phyloP scores from a whole-genome alignment of 2,113 vertebrate species.

The Gambusia affinis region DNA sequence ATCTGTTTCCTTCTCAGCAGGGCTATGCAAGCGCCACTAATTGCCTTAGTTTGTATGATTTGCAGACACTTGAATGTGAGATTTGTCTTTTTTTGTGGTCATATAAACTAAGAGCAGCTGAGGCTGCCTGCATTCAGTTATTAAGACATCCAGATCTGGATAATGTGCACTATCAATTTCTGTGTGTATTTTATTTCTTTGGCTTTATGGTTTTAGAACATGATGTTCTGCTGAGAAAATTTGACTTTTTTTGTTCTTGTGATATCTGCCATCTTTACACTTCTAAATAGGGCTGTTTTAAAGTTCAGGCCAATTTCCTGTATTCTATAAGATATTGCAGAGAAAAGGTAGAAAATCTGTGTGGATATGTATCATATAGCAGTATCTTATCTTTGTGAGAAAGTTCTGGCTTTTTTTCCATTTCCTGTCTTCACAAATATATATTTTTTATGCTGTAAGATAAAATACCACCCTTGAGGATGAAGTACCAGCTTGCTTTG shows the following conservation, averaged over 20 bases:
- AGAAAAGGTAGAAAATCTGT: neutral
- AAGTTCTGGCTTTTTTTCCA: neutral
- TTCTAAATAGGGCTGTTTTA: neutral
- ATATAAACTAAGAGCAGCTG: constrained; percentile 1
- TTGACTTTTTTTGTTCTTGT: too few relatives aligned
- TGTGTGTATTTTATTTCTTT: neutral
- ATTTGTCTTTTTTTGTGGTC: neutral
- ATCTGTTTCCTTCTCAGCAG: constrained; percentile 39
- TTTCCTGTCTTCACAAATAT: neutral
- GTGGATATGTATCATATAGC: neutral
- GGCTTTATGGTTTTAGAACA: neutral
- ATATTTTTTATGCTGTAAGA: too few relatives aligned
- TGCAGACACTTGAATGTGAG: constrained; percentile 17
- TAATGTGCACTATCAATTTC: neutral
- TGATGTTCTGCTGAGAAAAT: neutral
- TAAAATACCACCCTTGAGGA: too few relatives aligned
- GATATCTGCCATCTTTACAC: neutral
- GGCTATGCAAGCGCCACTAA: constrained; percentile 29
- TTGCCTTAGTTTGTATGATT: constrained; percentile 40
- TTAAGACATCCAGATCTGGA: neutral
- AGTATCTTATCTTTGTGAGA: neutral
- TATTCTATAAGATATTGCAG: neutral
- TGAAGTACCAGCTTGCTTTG: too few relatives aligned
- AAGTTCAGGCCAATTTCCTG: neutral
- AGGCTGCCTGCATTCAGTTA: neutral